These are phyloP conservation scores for Ditylenchus weischeri DNA, from an alignment of 2,888 invertebrate genomes.

Conservation along the genomic window DNA sequence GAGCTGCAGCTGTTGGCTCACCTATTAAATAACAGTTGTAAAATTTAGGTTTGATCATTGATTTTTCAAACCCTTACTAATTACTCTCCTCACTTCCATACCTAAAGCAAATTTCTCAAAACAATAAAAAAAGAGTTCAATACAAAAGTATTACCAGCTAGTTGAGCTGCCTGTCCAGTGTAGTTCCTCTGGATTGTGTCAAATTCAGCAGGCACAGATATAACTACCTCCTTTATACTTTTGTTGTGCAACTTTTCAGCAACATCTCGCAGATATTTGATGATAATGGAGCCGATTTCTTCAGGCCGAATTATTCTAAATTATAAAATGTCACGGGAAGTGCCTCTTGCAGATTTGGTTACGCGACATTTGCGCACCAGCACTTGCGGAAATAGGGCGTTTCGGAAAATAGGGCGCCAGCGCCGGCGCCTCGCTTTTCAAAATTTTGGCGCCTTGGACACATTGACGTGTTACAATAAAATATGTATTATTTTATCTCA, in stretches of 20 bases:
- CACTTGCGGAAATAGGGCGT: no score
- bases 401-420: no score
- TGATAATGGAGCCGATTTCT: slow-evolving; percentile 53
- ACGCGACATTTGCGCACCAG: no score
- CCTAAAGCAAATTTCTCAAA: slow-evolving; percentile 47
- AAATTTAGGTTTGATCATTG: no score
- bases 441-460: no score
- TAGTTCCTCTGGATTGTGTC: slow-evolving; percentile 61
- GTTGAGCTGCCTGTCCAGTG: slow-evolving; percentile 60
- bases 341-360: background rate
- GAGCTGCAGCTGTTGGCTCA: slow-evolving; percentile 64
- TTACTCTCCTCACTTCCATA: slow-evolving; percentile 61
- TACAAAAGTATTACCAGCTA: slow-evolving; percentile 58
- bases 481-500: no score
- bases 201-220: slow-evolving; percentile 65
- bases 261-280: slow-evolving; percentile 44
- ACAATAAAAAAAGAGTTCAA: background rate
- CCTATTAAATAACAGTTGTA: no score
- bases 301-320: slow-evolving; percentile 49
- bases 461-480: no score
- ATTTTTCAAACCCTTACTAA: slow-evolving; percentile 54
- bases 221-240: slow-evolving; percentile 58
- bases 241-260: slow-evolving; percentile 40
- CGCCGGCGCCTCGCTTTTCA: no score
- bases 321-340: no score